A percentile compares a stretch with the other conserved stretches of the same genome.
Evolutionary conservation across 2,888 invertebrate genomes (phyloP).

Genomic region (Philonicus albiceps): DNA sequence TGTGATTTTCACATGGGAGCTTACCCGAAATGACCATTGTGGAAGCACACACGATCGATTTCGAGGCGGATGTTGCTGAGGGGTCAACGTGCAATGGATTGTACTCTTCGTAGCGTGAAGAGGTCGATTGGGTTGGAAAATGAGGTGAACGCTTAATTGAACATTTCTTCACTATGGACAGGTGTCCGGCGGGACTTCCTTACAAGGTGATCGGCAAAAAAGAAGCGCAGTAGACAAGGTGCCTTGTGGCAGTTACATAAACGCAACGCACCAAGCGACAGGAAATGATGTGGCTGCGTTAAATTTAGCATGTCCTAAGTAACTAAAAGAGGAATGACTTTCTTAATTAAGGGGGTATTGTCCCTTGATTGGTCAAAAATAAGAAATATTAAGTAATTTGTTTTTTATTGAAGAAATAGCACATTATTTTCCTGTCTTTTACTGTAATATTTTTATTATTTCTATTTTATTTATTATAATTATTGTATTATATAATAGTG

Average conservation of each 20-base stretch:
- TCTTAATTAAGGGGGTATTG: background rate
- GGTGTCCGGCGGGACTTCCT: background rate
- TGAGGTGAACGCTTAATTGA: constrained; percentile 21
- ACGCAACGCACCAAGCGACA: background rate
- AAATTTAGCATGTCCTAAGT: background rate
- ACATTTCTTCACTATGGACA: background rate
- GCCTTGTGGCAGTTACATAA: background rate
- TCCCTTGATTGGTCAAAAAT: background rate
- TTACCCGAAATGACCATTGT: background rate
- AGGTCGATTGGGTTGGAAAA: background rate
- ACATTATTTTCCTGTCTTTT: too few relatives aligned
- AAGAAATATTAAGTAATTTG: too few relatives aligned
- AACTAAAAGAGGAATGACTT: background rate
- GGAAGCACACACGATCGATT: constrained; percentile 18
- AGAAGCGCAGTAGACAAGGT: background rate
- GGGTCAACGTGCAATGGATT: background rate
- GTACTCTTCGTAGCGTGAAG: background rate
- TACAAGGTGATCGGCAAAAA: background rate
- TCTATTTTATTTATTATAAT: too few relatives aligned
- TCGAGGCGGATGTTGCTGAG: background rate
- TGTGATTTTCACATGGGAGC: constrained; percentile 1
- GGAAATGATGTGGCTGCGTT: background rate
- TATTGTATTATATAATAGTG: too few relatives aligned
- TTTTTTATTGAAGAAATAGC: too few relatives aligned
- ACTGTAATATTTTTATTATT: too few relatives aligned